Base-by-base conservation (phyloP, 2,888 invertebrate genomes). In the Strigamia transsilvanica region DNA sequence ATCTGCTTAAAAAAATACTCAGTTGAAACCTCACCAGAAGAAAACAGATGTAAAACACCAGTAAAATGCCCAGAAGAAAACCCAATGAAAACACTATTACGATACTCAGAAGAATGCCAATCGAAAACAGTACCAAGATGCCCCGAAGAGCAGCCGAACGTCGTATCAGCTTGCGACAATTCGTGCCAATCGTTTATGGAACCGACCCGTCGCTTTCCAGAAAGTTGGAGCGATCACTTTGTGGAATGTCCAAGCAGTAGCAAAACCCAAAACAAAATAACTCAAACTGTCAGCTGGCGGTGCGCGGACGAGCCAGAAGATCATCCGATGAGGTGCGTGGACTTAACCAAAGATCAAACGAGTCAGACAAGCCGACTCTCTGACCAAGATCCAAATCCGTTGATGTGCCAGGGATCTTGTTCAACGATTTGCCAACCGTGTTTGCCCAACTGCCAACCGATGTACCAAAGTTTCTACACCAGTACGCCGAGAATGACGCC, bases 211-310 rank as follows among this genome's bases (percentile, higher is more conserved):
- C 46, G 46, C 3, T 1, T 15, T 2, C 21, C 61, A n/a, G 21
- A 61, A 18, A 61, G 23, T 1, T 61, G 61, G 46, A 15, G 15
- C 0, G 46, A 61, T 6, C 61, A 61, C 7, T 61, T 61, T 23
- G 23, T 61, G 2, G 61, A 18, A 61, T 61, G 61, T 18, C 21
- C 23, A 23, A 12, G 23, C 7, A 61, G 0, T 21, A 15, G 13
- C n/a, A 56, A 21, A 56, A 61, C 61, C 10, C 21, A 61, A 2
- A 61, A 61, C 61, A 61, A 61, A 61, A 12, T 61, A 61, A 61
- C 61, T 18, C 61, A 61, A 21, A 61, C 61, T 3, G 23, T 23
- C 0, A 0, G 27, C 18, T 9, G n/a, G 9, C 13, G 12, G 18
- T 61, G 9, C 21, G 61, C 2, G n/a, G 61, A 61, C 21, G 61